A percentile compares a stretch with the other conserved stretches of the same genome.
Evolutionary conservation across 2,797 vertebrate genomes (phyloP).

Genomic region (Lepus oiostolus): DNA sequence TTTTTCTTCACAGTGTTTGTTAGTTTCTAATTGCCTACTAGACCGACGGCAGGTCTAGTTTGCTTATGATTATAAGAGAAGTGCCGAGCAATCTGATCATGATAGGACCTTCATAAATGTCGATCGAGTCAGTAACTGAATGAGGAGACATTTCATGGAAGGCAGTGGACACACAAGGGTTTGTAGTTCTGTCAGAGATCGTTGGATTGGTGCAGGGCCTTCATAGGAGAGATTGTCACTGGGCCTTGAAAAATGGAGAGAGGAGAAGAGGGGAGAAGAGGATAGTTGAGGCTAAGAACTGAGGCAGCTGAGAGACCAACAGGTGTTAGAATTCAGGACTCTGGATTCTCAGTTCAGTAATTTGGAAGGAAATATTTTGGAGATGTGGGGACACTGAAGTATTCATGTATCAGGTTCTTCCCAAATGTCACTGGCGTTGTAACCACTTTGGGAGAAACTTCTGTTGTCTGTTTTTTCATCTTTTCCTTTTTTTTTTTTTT

Average conservation of each 20-base stretch:
- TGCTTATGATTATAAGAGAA: neutral
- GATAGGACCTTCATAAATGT: neutral
- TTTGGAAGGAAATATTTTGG: neutral
- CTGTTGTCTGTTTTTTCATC: neutral
- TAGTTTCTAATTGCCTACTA: neutral
- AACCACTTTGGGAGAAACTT: constrained; percentile 9
- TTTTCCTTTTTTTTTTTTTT: neutral
- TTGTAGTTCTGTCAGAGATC: neutral
- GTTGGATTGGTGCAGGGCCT: neutral
- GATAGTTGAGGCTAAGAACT: neutral
- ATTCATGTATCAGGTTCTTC: neutral
- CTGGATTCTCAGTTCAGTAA: neutral
- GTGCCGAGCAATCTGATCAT: neutral
- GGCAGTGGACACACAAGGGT: neutral
- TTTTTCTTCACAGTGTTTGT: neutral
- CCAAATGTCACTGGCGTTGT: neutral
- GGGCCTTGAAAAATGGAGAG: neutral
- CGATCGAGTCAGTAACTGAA: neutral
- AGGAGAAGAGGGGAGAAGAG: neutral
- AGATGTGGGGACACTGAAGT: neutral
- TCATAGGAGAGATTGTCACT: neutral
- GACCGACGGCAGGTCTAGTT: neutral
- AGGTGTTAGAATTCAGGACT: neutral
- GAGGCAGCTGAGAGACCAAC: neutral
- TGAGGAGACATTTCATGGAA: neutral